Percentiles rank a stretch among this genome's conserved stretches.
Conservation (phyloP, 2,113 vertebrate genomes). For the Scomber colias region DNA sequence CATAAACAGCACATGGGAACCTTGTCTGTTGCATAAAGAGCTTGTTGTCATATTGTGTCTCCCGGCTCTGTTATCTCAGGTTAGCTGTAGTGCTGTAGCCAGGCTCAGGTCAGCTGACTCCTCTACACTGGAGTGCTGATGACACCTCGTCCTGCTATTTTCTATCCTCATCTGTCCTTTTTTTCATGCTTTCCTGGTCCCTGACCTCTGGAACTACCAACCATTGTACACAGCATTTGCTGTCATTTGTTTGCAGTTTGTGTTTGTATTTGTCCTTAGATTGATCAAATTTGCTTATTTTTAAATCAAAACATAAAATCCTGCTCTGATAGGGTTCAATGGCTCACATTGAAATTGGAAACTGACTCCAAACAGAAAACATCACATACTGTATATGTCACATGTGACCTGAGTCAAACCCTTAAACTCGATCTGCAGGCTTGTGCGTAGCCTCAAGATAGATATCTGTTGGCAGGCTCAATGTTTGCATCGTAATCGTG, state of each 20-base stretch:
- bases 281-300: not conserved
- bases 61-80: constrained; percentile 23
- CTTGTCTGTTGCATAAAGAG: constrained; percentile 44
- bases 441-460: not conserved
- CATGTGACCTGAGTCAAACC: not conserved
- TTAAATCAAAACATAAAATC: not conserved
- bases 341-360: not conserved
- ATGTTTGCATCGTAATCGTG: constrained; percentile 21
- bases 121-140: not conserved
- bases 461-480: not conserved
- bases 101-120: constrained; percentile 24
- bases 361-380: not conserved
- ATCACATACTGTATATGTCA: not conserved
- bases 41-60: constrained; percentile 36
- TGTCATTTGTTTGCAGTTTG: not conserved
- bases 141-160: constrained; percentile 27
- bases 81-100: constrained; percentile 13
- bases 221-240: not conserved
- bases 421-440: not conserved
- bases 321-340: not conserved
- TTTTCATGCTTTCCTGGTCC: constrained; percentile 35
- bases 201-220: not conserved
- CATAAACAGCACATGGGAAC: constrained; percentile 37
- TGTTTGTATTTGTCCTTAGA: too few species aligned
- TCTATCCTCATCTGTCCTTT: constrained; percentile 11